Evolutionary conservation across 2,797 vertebrate species (phyloP), one percentile per base, ranked within the genome.

Genomic region (Arrhamphus sclerolepis): DNA sequence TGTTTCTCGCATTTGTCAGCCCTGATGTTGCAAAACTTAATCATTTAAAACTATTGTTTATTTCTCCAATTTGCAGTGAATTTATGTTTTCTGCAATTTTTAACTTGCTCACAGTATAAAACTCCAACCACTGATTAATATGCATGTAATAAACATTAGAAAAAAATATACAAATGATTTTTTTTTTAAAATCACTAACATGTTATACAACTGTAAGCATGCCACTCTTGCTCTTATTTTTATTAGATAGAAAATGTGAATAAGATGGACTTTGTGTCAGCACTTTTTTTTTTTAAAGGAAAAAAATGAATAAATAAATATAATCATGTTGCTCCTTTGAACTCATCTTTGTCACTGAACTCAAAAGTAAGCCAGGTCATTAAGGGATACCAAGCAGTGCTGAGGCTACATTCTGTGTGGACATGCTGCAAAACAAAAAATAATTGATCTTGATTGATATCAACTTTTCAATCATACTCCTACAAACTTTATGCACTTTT

Each of bases 351-450:
- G 28, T 66, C 71, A 74, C 46, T 84, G 71, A 81, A 71, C 61
- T 65, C 65, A 46, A 74, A 70, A 41, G 75, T 46, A 41, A 66
- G 59, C 40, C 56, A 57, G 81, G 75, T 87, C 86, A 87, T 90
- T 87, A 90, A 83, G 79, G 84, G 84, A 63, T 75, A 56, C 63
- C 82, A 87, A 83, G 73, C 79, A 56, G 78, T 56, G 86, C 73
- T 59, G 51, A 70, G 62, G 66, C 61, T 62, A 49, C 53, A 59
- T 58, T 74, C 50, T 61, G 42, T 66, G 56, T 49, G 56, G 18
- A 50, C 51, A 70, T 57, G 50, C 70, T 62, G 76, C 75, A 83
- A 82, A 87, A 77, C 72, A 82, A 80, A 80, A 26, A 78, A 73
- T 75, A 83, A 87, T 78, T 83, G 79, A 77, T 76, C 72, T 43